phyloP scores from a whole-genome alignment of 2,797 vertebrate genomes.

The Danio tinwini region DNA sequence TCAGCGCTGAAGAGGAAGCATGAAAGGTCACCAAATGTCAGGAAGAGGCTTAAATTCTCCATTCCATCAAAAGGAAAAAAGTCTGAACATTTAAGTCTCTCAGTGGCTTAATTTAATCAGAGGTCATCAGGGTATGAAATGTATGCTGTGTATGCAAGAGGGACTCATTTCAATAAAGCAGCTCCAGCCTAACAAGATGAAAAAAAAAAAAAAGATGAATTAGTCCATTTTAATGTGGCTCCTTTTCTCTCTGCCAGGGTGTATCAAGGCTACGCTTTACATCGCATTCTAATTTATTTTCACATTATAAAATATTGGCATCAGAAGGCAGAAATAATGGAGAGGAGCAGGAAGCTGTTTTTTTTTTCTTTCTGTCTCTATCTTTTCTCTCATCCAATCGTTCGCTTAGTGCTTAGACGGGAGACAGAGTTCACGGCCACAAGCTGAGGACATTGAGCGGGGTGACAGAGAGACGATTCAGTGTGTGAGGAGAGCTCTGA shows the following conservation, averaged over 20 bases:
- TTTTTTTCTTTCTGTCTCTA: conserved; percentile 49
- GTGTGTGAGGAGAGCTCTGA: conserved; percentile 58
- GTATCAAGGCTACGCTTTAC: conserved; percentile 81
- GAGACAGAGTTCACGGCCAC: conserved; percentile 72
- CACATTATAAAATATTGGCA: conserved; percentile 71
- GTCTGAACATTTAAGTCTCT: conserved; percentile 71
- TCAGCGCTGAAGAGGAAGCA: neutral
- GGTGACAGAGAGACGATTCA: conserved; percentile 55
- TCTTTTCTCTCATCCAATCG: conserved; percentile 48
- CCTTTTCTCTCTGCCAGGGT: conserved; percentile 69
- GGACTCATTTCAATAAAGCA: conserved; percentile 77
- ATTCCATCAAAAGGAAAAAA: conserved; percentile 77
- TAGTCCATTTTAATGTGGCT: conserved; percentile 75
- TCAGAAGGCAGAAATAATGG: conserved; percentile 42
- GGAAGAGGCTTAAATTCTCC: conserved; percentile 71
- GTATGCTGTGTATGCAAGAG: conserved; percentile 63
- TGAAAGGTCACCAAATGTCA: neutral
- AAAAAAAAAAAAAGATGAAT: conserved; percentile 69
- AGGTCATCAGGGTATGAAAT: conserved; percentile 80
- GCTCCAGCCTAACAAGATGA: conserved; percentile 69
- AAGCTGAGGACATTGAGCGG: conserved; percentile 51
- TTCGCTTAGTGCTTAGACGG: conserved; percentile 55
- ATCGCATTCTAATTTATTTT: conserved; percentile 73
- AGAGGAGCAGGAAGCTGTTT: conserved; percentile 58
- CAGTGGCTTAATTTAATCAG: conserved; percentile 81